Conservation (phyloP, 2,113 vertebrate species). For the Donacobius atricapilla region DNA sequence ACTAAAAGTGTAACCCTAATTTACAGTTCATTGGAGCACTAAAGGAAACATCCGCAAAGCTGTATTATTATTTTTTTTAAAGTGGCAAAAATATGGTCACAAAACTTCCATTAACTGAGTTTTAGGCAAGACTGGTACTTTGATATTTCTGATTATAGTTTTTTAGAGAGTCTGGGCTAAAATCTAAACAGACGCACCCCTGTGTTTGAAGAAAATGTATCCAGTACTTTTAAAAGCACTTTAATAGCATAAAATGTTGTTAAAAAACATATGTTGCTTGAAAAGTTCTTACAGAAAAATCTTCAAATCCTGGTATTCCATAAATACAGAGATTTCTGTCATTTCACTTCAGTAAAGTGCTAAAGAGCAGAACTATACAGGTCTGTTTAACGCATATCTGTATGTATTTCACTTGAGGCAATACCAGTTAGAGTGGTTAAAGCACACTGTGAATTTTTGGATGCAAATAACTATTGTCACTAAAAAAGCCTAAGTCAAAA, state of each 20-base stretch:
- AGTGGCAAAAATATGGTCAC: not conserved
- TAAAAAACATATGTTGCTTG: not conserved
- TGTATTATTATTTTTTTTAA: not conserved
- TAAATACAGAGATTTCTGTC: not conserved
- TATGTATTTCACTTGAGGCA: not conserved
- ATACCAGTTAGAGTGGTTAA: not conserved
- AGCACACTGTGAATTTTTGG: not conserved
- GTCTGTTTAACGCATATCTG: not conserved
- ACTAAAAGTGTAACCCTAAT: not conserved
- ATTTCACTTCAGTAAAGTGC: not conserved
- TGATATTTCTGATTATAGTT: not conserved
- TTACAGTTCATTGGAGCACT: not conserved
- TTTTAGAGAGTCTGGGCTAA: not conserved
- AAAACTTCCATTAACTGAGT: not conserved
- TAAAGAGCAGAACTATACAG: not conserved
- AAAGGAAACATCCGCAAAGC: not conserved
- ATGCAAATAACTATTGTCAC: not conserved
- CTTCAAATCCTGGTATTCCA: not conserved
- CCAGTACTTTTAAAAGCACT: not conserved
- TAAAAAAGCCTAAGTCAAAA: slow-evolving; percentile 19
- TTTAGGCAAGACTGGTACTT: not conserved
- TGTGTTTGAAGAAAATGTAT: not conserved
- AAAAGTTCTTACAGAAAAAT: not conserved
- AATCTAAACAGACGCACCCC: not conserved
- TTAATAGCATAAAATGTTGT: not conserved